Percentiles rank a stretch among this genome's conserved stretches.
phyloP scores from a whole-genome alignment of 2,888 invertebrate genomes.

The Ptychoptera contaminata region DNA sequence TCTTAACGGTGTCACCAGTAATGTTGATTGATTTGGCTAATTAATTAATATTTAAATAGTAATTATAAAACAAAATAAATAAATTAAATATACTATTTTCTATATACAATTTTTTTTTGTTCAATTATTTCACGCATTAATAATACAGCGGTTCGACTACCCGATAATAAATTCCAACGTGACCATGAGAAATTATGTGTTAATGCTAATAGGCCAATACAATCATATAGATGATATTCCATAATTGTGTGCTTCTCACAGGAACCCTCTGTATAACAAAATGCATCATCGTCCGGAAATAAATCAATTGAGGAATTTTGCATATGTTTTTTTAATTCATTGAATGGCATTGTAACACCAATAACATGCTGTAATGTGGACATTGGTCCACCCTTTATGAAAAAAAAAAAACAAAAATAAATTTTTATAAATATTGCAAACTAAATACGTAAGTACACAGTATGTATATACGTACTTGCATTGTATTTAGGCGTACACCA shows the following conservation, averaged over 20 bases:
- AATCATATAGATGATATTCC: constrained; percentile 60
- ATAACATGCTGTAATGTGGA: constrained; percentile 25
- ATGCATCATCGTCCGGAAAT: constrained; percentile 65
- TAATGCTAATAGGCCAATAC: constrained; percentile 56
- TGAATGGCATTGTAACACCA: constrained; percentile 21
- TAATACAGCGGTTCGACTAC: constrained; percentile 27
- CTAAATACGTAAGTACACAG: no score
- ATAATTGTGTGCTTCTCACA: constrained; percentile 55
- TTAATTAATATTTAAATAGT: background rate
- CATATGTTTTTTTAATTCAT: constrained; percentile 22
- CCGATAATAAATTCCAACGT: constrained; percentile 46
- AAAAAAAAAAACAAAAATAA: background rate
- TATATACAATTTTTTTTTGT: constrained; percentile 24
- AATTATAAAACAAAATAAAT: background rate
- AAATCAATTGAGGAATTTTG: constrained; percentile 60
- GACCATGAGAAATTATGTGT: constrained; percentile 73
- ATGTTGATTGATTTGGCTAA: constrained; percentile 28
- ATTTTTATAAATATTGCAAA: constrained; percentile 1
- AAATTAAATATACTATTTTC: background rate
- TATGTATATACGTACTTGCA: no score
- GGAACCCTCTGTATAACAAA: constrained; percentile 49
- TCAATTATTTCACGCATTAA: constrained; percentile 27
- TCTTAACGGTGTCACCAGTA: constrained; percentile 50
- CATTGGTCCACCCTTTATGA: constrained; percentile 17
- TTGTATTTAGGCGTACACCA: constrained; percentile 26